Percentiles rank a stretch among this genome's conserved stretches.
These are phyloP conservation scores for Teinopalpus imperialis DNA, from an alignment of 2,888 invertebrate genomes.

Conservation along the genomic window DNA sequence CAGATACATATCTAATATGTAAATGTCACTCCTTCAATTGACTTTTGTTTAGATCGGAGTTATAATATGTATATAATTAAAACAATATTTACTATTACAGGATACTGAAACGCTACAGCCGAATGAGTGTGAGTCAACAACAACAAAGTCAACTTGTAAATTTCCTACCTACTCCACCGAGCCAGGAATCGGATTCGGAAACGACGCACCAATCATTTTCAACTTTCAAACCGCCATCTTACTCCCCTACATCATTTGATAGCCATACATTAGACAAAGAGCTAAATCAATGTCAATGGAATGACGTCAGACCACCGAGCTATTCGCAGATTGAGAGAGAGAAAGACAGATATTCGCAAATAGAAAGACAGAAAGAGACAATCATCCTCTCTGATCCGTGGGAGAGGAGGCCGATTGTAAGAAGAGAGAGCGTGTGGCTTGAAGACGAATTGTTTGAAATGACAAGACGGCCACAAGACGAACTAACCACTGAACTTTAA, in stretches of 20 bases:
- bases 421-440: conserved; percentile 84
- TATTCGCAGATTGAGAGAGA: conserved; percentile 45
- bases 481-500: conserved; percentile 92
- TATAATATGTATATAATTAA: no score
- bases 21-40: no score
- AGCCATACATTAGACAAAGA: conserved; percentile 67
- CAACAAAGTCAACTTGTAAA: conserved; percentile 89
- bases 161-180: conserved; percentile 85
- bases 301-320: conserved; percentile 78
- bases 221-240: conserved; percentile 77
- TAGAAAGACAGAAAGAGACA: conserved; percentile 62
- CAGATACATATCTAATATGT: no score
- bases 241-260: conserved; percentile 76
- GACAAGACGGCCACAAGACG: conserved; percentile 93
- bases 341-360: conserved; percentile 55
- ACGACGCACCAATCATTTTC: conserved; percentile 72
- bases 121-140: conserved; percentile 70
- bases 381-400: conserved; percentile 73
- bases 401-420: conserved; percentile 73
- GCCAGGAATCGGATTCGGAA: conserved; percentile 66
- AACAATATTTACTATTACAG: no score
- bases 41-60: no score
- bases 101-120: conserved; percentile 85
- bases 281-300: conserved; percentile 76
- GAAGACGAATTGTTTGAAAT: conserved; percentile 92